These are phyloP conservation scores for Macropis europaea DNA, from an alignment of 2,888 invertebrate species.

Conservation along the genomic window DNA sequence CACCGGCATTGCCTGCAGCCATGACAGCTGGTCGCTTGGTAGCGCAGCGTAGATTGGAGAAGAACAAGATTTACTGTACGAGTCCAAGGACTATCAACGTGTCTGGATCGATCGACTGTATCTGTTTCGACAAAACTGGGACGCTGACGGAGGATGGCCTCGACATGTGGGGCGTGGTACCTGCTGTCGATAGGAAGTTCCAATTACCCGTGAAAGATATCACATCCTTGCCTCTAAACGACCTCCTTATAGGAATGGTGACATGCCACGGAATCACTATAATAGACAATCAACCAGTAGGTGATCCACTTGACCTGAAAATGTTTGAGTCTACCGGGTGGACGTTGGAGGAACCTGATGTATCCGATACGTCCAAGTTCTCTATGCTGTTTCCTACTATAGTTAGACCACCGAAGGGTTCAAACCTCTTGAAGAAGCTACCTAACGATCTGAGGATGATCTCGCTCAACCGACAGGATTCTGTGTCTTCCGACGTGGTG, in stretches of 20 bases:
- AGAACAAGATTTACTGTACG: conserved; percentile 92
- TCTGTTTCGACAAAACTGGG: conserved; percentile 98
- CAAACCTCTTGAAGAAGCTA: conserved; percentile 59
- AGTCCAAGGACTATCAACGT: conserved; percentile 96
- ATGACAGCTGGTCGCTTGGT: conserved; percentile 97
- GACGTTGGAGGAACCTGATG: conserved; percentile 92
- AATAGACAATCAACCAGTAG: conserved; percentile 92
- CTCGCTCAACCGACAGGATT: conserved; percentile 67
- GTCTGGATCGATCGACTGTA: conserved; percentile 92
- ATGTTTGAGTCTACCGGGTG: conserved; percentile 98
- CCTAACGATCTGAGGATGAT: conserved; percentile 50
- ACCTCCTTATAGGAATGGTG: conserved; percentile 90
- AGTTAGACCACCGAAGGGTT: conserved; percentile 83
- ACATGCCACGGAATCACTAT: conserved; percentile 96
- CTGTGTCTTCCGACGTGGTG: conserved; percentile 68
- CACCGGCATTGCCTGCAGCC: conserved; percentile 96
- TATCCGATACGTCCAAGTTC: conserved; percentile 91
- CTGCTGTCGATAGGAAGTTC: conserved; percentile 81
- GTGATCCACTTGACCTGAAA: conserved; percentile 97
- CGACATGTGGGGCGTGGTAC: conserved; percentile 96
- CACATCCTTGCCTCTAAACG: conserved; percentile 80
- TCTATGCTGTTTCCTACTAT: conserved; percentile 94
- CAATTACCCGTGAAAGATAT: conserved; percentile 81
- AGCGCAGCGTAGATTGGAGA: conserved; percentile 91
- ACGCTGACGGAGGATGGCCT: conserved; percentile 97